A percentile compares a stretch with the other conserved stretches of the same genome.
These are phyloP conservation scores for Leptopilina clavipes DNA, from an alignment of 1,140 invertebrate genomes.

Conservation along the genomic window DNA sequence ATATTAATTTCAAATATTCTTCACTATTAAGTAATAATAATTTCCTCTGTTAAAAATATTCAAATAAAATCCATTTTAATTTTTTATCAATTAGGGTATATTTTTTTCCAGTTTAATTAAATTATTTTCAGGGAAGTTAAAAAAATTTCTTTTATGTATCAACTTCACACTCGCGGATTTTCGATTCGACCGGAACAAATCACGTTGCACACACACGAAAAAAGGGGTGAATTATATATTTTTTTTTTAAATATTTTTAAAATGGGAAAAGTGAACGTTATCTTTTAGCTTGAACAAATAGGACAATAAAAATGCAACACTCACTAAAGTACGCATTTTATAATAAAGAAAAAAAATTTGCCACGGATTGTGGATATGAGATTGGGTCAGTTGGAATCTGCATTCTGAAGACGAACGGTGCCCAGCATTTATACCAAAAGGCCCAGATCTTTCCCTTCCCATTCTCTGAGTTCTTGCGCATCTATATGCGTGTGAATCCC, in stretches of 20 bases:
- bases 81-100: no score
- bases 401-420: conserved; percentile 62
- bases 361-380: conserved; percentile 53
- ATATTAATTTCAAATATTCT: no score
- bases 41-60: no score
- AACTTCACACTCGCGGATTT: conserved; percentile 25
- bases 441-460: conserved; percentile 69
- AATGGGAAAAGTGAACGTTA: conserved; percentile 19
- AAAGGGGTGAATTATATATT: not conserved
- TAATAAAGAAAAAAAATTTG: conserved; percentile 59
- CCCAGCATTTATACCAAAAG: conserved; percentile 71
- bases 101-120: not conserved
- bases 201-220: conserved; percentile 11
- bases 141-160: not conserved
- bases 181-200: not conserved
- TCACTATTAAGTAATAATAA: no score
- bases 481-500: conserved; percentile 52
- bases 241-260: conserved; percentile 8
- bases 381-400: conserved; percentile 69
- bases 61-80: no score
- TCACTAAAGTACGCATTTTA: conserved; percentile 70
- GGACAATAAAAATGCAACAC: conserved; percentile 51
- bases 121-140: no score
- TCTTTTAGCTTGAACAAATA: not conserved
- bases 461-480: conserved; percentile 58